phyloP scores from a whole-genome alignment of 2,113 vertebrate species.

The Arothron firmamentum region DNA sequence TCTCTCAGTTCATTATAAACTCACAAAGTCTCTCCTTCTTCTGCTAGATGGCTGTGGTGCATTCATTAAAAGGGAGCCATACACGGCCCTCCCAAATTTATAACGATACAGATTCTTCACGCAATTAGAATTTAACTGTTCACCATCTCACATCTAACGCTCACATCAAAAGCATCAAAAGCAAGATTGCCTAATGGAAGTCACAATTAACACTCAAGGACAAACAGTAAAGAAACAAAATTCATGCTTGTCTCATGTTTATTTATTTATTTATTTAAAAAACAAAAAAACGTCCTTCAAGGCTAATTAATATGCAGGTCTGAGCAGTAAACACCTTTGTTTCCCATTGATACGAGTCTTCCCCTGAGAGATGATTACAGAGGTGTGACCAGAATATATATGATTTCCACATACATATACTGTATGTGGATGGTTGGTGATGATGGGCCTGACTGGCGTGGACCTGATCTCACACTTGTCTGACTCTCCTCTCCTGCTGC shows the following conservation, averaged over 20 bases:
- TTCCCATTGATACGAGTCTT: slow-evolving; percentile 43
- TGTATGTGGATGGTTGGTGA: slow-evolving; percentile 53
- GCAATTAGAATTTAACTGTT: slow-evolving; percentile 71
- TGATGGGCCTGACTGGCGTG: slow-evolving; percentile 66
- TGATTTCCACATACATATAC: neutral
- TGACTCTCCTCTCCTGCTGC: slow-evolving; percentile 49
- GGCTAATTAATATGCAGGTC: slow-evolving; percentile 62
- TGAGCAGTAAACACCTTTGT: slow-evolving; percentile 69
- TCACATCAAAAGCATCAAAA: slow-evolving; percentile 71
- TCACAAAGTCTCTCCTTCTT: slow-evolving; percentile 72
- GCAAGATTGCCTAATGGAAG: slow-evolving; percentile 59
- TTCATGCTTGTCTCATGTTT: slow-evolving; percentile 46
- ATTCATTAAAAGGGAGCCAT: slow-evolving; percentile 72
- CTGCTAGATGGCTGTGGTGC: slow-evolving; percentile 62
- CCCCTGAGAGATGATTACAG: slow-evolving; percentile 40
- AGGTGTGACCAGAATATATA: slow-evolving; percentile 3
- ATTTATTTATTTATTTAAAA: slow-evolving; percentile 29
- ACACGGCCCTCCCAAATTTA: slow-evolving; percentile 67
- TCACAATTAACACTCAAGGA: slow-evolving; percentile 73
- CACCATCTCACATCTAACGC: slow-evolving; percentile 65
- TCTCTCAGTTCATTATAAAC: slow-evolving; percentile 79
- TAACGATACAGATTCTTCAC: slow-evolving; percentile 67
- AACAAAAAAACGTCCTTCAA: slow-evolving; percentile 44
- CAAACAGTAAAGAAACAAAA: slow-evolving; percentile 64
- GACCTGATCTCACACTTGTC: slow-evolving; percentile 58